phyloP scores from a whole-genome alignment of 2,797 vertebrate species.

The Denticeps clupeoides region DNA sequence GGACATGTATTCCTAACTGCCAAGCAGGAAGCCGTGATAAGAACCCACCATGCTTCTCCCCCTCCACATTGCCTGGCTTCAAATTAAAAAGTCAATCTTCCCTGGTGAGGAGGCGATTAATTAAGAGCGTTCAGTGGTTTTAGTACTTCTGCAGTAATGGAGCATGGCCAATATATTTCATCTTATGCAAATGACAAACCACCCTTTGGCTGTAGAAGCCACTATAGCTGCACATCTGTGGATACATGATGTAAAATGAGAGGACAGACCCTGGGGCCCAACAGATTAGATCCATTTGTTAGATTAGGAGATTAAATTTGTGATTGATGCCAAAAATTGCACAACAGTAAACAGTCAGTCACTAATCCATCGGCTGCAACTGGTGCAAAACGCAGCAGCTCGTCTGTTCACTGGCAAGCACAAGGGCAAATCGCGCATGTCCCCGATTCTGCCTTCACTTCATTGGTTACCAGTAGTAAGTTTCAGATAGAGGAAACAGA shows the following conservation, averaged over 20 bases:
- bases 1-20: background rate
- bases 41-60: background rate
- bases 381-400: no score
- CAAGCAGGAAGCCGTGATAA: background rate
- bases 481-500: no score
- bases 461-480: no score
- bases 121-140: constrained; percentile 21
- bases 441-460: no score
- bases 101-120: constrained; percentile 21
- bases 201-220: constrained; percentile 3
- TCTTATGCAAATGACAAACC: constrained; percentile 27
- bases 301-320: constrained; percentile 1
- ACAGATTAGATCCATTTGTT: constrained; percentile 1
- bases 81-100: constrained; percentile 15
- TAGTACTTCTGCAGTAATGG: constrained; percentile 30
- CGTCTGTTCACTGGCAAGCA: no score
- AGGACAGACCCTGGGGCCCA: background rate
- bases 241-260: background rate
- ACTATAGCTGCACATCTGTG: no score
- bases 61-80: constrained; percentile 1
- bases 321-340: background rate
- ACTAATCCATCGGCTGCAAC: no score
- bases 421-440: no score
- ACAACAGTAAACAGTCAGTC: no score
- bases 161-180: constrained; percentile 25